Base-by-base conservation (phyloP, 2,888 invertebrate species). In the Drosophila diplacantha region DNA sequence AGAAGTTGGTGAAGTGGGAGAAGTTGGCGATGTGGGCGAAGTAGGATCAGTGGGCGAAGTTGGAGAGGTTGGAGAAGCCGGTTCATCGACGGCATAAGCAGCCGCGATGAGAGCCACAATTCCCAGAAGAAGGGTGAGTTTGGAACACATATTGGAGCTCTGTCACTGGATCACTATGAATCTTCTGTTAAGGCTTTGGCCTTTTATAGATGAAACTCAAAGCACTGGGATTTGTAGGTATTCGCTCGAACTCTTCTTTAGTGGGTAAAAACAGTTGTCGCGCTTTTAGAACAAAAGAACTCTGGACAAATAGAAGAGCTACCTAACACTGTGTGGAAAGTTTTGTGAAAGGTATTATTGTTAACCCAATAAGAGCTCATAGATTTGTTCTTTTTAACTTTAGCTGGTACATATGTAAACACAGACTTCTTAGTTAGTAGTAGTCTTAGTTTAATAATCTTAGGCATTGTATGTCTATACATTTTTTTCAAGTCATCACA, bases 81-180 rank as follows among this genome's bases (percentile, higher is more conserved):
- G 55, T n/a, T 18, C 24, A 32, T 32, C 34, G 1, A 5, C 34
- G 2, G 46, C 22, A 7, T 24, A 7, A 7, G 7, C 24, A 34
- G 12, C 26, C 3, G 39, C 54, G 1, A 53, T 22, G 20, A 57
- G 11, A 9, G 43, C 29, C 12, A 43, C 16, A 3, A 31, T 7
- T 3, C 41, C 20, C 8, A 55, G 8, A 11, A 43, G 14, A 9
- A 55, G 8, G 14, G 12, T 3, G 14, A 58, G n/a, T 14, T 55
- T 58, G 34, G 22, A 31, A 24, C 56, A n/a, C 57, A 58, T 58
- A 5, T 43, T 43, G 20, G 20, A 55, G 14, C 29, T 29, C 22
- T 37, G 29, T 6, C 11, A 22, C 29, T 43, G 29, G 16, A 22
- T 7, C 26, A 55, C 55, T 55, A 16, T 58, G 11, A 29, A 16